Base-by-base conservation (phyloP, 2,113 vertebrate genomes). In the Gorilla gorilla region DNA sequence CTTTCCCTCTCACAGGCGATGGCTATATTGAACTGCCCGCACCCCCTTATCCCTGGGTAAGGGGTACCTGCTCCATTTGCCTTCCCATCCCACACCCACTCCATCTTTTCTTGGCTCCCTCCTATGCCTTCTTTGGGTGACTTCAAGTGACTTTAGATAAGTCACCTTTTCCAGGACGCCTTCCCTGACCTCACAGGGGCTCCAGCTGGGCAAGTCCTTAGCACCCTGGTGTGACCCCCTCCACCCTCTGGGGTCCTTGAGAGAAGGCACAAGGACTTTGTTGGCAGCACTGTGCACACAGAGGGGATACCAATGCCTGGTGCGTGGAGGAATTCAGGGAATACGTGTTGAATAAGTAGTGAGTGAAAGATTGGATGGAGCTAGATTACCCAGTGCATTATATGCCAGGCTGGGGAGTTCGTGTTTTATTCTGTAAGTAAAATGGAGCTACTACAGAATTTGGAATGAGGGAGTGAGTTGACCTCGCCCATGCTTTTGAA, bases 301-400 rank as follows among this genome's bases (percentile, higher is more conserved):
- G 4, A 23, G 87, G 76, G 8, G 13, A 22, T 16, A 32, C 23
- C 23, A 4, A 1, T 13, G 13, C 43, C 27, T 8, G 48, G 64
- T 10, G 38, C 30, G 0, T 11, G 72, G 84, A 50, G 43, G 43
- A 66, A 50, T 32, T 45, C 50, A 30, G 30, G 35, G 75, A 43
- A 35, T 14, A 2, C 11, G 20, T 73, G 25, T 40, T n/a, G 64
- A 55, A 52, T 59, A 76, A 57, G 8, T 16, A 20, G 30, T 66
- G 27, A 83, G 17, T 18, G 38, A 68, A n/a, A 57, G 22, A 35
- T 6, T 10, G 2, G 43, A 59, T 52, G 45, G 23, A 57, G 9
- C 22, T 22, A 55, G 25, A 18, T 32, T 16, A 7, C 38, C 13
- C 4, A 4, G 32, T 0, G 4, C 27, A 8, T 7, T 18, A 18